Evolutionary conservation across 2,113 vertebrate species (phyloP), one percentile per base, ranked within the genome.

Genomic region (Plecotus auritus): DNA sequence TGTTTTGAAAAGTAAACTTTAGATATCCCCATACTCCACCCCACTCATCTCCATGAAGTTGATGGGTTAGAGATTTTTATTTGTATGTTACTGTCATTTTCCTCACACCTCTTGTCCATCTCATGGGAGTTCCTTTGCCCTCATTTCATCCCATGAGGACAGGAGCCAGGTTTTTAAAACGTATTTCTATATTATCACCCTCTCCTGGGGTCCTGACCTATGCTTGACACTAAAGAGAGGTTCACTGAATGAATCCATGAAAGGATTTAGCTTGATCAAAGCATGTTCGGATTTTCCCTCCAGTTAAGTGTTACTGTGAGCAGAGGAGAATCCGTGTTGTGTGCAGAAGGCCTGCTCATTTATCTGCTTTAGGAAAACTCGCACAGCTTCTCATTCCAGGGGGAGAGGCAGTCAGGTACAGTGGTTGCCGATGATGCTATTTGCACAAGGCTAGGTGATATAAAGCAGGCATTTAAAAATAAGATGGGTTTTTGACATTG

Each of bases 191-290:
- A 69, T 54, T 69, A 88, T 69, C 23, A 45, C 28, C 28, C 40
- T 73, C 70, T 67, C 92, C 2, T 80, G 47, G 88, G 67, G 32
- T 72, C 13, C 4, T 73, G 49, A 82, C 10, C 66, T 54, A 32
- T 45, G 59, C 13, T 85, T 84, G 56, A 82, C 61, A 87, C 49
- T 37, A 74, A 81, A 80, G 28, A 86, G 69, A 93, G 0, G 9
- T 45, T 72, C 37, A 30, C 14, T 87, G 40, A 94, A 87, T 93
- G n/a, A 85, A 66, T 80, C 4, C 22, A 26, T 70, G 84, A 77
- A 73, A 94, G 9, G 14, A 54, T 30, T 96, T 86, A 78, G 17
- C 67, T 74, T 69, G 35, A 85, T 95, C 23, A 94, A 93, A 88
- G 32, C 37, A 14, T 66, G 22, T 78, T 92, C 8, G 17, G 23